Conservation (phyloP, 2,797 vertebrate species). For the Melanogrammus aeglefinus region DNA sequence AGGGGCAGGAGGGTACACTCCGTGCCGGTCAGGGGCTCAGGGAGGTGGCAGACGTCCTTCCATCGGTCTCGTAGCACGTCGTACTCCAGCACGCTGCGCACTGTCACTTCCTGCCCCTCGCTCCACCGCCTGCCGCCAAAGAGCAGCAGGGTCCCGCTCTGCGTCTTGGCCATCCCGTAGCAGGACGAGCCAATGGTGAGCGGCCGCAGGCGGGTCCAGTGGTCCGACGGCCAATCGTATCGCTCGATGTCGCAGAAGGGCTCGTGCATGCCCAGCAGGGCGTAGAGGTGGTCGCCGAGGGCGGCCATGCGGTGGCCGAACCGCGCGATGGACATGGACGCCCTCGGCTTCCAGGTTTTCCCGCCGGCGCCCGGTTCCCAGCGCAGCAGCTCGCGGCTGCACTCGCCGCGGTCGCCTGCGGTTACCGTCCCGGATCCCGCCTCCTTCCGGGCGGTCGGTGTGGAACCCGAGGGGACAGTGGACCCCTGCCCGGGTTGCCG, state of each 20-base stretch:
- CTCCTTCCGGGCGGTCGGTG: background rate
- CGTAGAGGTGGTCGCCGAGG: slow-evolving; percentile 79
- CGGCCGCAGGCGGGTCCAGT: slow-evolving; percentile 87
- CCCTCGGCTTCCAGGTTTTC: slow-evolving; percentile 76
- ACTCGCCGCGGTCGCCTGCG: slow-evolving; percentile 63
- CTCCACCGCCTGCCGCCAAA: slow-evolving; percentile 92
- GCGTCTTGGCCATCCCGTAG: slow-evolving; percentile 81
- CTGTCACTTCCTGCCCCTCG: slow-evolving; percentile 80
- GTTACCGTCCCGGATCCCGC: slow-evolving; percentile 61
- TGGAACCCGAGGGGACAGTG: slow-evolving; percentile 16
- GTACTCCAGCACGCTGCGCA: slow-evolving; percentile 85
- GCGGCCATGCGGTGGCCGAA: slow-evolving; percentile 88
- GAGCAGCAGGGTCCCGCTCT: slow-evolving; percentile 79
- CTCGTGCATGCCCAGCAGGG: slow-evolving; percentile 89
- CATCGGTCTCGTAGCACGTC: slow-evolving; percentile 85
- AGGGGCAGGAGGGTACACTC: slow-evolving; percentile 85
- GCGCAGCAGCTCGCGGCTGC: slow-evolving; percentile 80
- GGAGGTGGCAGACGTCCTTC: slow-evolving; percentile 86
- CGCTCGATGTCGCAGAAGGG: slow-evolving; percentile 93
- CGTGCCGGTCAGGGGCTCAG: slow-evolving; percentile 81
- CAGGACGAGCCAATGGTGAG: slow-evolving; percentile 82
- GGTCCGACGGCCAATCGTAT: slow-evolving; percentile 76
- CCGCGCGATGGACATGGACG: slow-evolving; percentile 87
- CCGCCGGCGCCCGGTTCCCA: slow-evolving; percentile 59
- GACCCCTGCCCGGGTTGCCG: slow-evolving; percentile 51